A percentile compares a stretch with the other conserved stretches of the same genome.
Evolutionary conservation across 2,113 vertebrate genomes (phyloP).

Genomic region (Loxodonta africana): DNA sequence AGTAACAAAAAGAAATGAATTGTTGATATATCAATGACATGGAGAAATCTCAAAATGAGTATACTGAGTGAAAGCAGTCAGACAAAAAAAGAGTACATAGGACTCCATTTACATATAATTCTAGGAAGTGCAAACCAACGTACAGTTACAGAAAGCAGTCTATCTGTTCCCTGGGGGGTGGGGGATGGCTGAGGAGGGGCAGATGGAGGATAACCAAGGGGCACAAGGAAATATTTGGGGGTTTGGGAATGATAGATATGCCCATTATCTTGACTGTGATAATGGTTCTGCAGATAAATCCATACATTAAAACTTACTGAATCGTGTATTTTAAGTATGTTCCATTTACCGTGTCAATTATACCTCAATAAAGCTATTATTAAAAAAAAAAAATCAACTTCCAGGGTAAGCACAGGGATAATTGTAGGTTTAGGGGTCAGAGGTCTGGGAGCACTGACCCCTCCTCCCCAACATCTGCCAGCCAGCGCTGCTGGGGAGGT

Average conservation of each 20-base stretch:
- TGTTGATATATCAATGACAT: neutral
- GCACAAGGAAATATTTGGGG: neutral
- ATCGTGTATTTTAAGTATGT: slow-evolving; percentile 18
- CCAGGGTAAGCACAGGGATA: slow-evolving; percentile 18
- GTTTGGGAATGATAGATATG: neutral
- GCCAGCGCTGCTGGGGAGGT: neutral
- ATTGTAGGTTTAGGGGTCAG: neutral
- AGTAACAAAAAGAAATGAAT: slow-evolving; percentile 17
- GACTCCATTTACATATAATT: slow-evolving; percentile 7
- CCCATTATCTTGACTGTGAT: neutral
- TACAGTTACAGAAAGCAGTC: neutral
- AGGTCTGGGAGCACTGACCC: neutral
- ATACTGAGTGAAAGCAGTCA: neutral
- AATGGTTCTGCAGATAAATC: neutral
- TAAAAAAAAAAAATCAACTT: slow-evolving; percentile 1
- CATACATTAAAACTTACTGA: neutral
- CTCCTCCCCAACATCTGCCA: neutral
- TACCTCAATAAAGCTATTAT: neutral
- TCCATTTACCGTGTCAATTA: neutral
- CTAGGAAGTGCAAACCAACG: neutral
- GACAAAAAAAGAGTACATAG: neutral
- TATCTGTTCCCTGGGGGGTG: neutral
- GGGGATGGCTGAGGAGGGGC: neutral
- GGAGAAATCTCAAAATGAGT: slow-evolving; percentile 6
- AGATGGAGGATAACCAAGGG: neutral